Evolutionary conservation across 2,113 vertebrate species (phyloP).

Genomic region (Neomonachus schauinslandi): DNA sequence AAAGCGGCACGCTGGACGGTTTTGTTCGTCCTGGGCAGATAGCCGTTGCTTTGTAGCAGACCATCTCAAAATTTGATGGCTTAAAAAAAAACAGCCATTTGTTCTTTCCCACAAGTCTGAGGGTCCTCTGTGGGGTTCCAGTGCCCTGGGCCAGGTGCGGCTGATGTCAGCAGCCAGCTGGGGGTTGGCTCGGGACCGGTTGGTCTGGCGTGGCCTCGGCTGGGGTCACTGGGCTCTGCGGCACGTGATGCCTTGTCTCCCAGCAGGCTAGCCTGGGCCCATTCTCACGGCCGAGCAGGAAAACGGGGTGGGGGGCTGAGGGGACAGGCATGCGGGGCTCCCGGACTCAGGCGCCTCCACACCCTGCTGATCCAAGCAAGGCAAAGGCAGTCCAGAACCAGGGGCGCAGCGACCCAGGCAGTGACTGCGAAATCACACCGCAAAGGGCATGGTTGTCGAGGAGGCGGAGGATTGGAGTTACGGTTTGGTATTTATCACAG

Average conservation of each 20-base stretch:
- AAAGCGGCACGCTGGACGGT: not conserved
- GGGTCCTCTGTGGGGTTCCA: not conserved
- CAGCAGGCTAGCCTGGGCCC: not conserved
- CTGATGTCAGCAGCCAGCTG: not conserved
- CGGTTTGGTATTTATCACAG: not conserved
- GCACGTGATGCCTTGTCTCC: rapidly evolving
- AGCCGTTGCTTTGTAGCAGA: not conserved
- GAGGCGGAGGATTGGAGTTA: not conserved
- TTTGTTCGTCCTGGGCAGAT: not conserved
- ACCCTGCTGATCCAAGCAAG: not conserved
- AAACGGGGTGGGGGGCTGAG: rapidly evolving
- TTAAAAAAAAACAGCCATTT: not conserved
- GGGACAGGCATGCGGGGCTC: not conserved
- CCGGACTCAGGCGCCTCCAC: rapidly evolving
- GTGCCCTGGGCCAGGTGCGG: rapidly evolving
- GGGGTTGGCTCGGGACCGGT: not conserved
- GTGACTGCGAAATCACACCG: not conserved
- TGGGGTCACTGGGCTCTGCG: not conserved
- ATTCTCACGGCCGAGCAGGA: rapidly evolving
- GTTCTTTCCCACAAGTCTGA: not conserved
- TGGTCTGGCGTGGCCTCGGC: not conserved
- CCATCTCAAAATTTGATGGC: too few species aligned
- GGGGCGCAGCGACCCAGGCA: rapidly evolving
- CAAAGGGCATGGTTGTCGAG: not conserved
- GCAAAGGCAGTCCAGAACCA: not conserved